Base-by-base conservation (phyloP, 1,140 invertebrate species). In the Orchestia grillus region DNA sequence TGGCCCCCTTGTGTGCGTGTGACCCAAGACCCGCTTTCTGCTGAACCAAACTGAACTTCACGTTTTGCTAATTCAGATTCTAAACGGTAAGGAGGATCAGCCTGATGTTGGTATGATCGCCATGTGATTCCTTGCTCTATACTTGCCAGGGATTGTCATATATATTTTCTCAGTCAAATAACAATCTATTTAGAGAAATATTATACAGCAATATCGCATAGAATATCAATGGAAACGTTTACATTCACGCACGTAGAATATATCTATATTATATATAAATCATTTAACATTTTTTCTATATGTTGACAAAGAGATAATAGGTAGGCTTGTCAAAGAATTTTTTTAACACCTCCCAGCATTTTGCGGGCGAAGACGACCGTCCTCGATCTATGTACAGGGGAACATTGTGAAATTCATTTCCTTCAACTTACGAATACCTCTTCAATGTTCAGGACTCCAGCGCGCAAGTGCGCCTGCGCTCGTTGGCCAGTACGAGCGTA, bases 91-190 rank as follows among this genome's bases (percentile, higher is more conserved):
- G 62, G 62, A 77, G 62, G 62, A 77, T 77, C 62, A 19, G 62
- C 62, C 62, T 77, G 36, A 3, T 23, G 28, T 90, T 90, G 88
- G 41, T 90, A 90, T 41, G 16, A 15, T 44, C 43, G 88, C 88
- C 88, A 42, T 90, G 88, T 90, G 88, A 90, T 90, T 90, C 88
- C 41, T 77, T 90, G 43, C 88, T 42, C 88, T 90, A 90, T 90
- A 90, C 43, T 44, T 15, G 88, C 88, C 88, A 11, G 88, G 88
- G 88, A 90, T 90, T 90, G 88, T 90, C 88, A 90, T 90, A 90
- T 44, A 90, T 44, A 44, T 90, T 42, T 90, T 44, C 43, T 42
- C 43, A 44, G n/a, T 90, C 88, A 42, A 4, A 90, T 90, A 90
- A 90, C n/a, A 41, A 42, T 42, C 43, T 90, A 42, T 90, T 44